Evolutionary conservation across 1,140 invertebrate genomes (phyloP).

Genomic region (Bathynomus jamesi): DNA sequence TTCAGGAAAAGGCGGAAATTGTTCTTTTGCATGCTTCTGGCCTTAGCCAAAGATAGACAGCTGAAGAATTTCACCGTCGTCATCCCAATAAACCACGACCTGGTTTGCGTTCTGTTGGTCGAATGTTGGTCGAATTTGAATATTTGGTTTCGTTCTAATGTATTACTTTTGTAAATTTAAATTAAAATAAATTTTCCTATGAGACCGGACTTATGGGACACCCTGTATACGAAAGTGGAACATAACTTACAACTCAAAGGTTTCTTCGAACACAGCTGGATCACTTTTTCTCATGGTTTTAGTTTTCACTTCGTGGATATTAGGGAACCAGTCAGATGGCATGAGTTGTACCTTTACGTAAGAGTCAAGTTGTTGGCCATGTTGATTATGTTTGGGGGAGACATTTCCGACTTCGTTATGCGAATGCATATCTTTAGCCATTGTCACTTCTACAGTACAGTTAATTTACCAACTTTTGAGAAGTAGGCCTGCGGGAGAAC

Average conservation of each 20-base stretch:
- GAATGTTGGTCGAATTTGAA: no score
- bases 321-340: conserved; percentile 28
- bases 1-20: no score
- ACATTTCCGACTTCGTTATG: conserved; percentile 20
- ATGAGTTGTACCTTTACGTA: conserved; percentile 33
- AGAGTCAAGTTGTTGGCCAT: conserved; percentile 20
- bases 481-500: conserved; percentile 16
- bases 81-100: no score
- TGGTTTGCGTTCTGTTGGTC: no score
- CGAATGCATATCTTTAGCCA: conserved; percentile 25
- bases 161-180: no score
- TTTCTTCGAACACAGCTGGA: conserved; percentile 30
- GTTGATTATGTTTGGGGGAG: conserved; percentile 5
- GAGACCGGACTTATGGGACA: no score
- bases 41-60: no score
- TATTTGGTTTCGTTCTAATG: no score
- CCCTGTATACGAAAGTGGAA: no score
- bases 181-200: no score
- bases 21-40: no score
- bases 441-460: conserved; percentile 30
- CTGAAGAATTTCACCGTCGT: no score
- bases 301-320: conserved; percentile 16
- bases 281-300: conserved; percentile 28
- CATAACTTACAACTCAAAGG: conserved; percentile 29
- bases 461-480: conserved; percentile 22